These are phyloP conservation scores for Naso thynnoides DNA, from an alignment of 2,797 vertebrate species.

Conservation along the genomic window DNA sequence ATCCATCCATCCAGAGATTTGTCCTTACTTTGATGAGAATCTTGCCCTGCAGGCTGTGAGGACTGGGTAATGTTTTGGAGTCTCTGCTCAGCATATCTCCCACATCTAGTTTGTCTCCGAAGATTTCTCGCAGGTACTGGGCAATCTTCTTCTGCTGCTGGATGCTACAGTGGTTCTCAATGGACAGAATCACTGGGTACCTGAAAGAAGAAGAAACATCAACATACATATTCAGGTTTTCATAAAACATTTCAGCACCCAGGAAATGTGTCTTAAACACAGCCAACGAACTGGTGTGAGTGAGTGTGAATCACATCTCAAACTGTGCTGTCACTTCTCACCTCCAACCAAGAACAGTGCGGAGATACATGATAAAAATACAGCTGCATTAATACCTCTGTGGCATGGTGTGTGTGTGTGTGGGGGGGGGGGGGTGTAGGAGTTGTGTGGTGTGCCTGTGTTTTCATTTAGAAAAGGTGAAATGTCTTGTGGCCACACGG, in stretches of 20 bases:
- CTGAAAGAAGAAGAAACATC: constrained; percentile 70
- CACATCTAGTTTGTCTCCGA: constrained; percentile 93
- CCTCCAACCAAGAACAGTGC: constrained; percentile 17
- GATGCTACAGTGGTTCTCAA: constrained; percentile 97
- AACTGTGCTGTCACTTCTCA: constrained; percentile 17
- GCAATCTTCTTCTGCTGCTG: constrained; percentile 98
- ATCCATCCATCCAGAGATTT: not conserved
- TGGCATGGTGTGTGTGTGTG: constrained; percentile 16
- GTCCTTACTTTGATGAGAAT: constrained; percentile 94
- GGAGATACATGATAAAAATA: constrained; percentile 25
- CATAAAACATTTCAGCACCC: constrained; percentile 1
- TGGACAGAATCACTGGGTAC: constrained; percentile 95
- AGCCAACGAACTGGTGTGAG: constrained; percentile 12
- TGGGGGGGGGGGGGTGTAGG: constrained; percentile 11
- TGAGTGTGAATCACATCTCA: constrained; percentile 29
- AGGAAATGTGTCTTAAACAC: not conserved
- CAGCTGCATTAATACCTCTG: not conserved
- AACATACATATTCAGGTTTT: constrained; percentile 11
- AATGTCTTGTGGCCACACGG: constrained; percentile 69
- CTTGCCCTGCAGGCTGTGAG: constrained; percentile 92
- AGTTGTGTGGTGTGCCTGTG: constrained; percentile 16
- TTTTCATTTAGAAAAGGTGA: constrained; percentile 68
- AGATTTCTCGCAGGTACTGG: constrained; percentile 93
- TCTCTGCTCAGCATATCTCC: constrained; percentile 86
- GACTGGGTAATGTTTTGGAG: constrained; percentile 91